Base-by-base conservation (phyloP, 2,888 invertebrate species). In the Argyra leucocephala region DNA sequence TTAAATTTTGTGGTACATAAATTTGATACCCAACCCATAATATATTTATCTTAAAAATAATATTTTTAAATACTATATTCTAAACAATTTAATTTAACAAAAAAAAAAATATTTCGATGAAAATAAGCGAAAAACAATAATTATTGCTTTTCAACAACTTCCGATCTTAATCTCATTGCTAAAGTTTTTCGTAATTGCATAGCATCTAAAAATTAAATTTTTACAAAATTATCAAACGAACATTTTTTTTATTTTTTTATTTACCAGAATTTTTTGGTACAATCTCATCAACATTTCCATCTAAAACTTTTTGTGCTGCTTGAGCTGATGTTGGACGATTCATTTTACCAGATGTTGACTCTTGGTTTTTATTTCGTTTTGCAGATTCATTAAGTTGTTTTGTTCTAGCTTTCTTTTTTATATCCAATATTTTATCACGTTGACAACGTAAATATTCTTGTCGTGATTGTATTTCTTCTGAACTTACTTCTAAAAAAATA, bases 361-460 rank as follows among this genome's bases (percentile, higher is more conserved):
- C 62, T 23, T 4, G 10, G 22, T 67, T 69, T 0, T 70, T 69
- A 23, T 71, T 73, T 63, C 65, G 71, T 61, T 82, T 82, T 1
- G 80, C 80, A 18, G 84, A 85, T 48, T 82, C 83, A 36, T 84
- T 85, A 9, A 95, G 81, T 75, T 91, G 87, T 71, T 89, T 88
- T 74, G 91, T 89, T 22, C 96, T 84, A 23, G 90, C 93, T 75
- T 90, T 88, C 74, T 90, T 91, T 79, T 96, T 97, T 74, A 96
- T 81, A 22, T 90, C 90, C 60, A 96, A 83, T 64, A 97, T 83
- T 76, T 95, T 93, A 78, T 96, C 96, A 24, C 96, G 84, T 76
- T 96, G 96, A 67, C 90, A 87, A 64, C 90, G 86, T 66, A 97
- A 81, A 77, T 96, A 96, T 70, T 90, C 88, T 73, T 93, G 91